phyloP scores from a whole-genome alignment of 37 sponge, comb jelly and placozoan species.

The Theonella swinhoei region DNA sequence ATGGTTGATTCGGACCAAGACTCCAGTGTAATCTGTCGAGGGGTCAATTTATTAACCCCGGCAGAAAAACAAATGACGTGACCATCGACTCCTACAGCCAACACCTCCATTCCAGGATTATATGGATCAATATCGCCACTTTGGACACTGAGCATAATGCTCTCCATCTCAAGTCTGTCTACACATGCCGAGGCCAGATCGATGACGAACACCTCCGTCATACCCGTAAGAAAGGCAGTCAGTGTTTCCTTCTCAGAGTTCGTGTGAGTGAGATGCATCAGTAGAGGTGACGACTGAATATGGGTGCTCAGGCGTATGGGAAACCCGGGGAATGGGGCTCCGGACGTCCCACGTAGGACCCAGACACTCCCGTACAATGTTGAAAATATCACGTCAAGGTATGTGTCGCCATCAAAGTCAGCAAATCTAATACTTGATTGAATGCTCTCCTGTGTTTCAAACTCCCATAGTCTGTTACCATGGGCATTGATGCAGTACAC shows the following conservation, averaged over 20 bases:
- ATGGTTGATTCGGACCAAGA: conserved; percentile 47
- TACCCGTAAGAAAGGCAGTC: conserved; percentile 4
- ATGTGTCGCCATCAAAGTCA: conserved; percentile 35
- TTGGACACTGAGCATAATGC: conserved; percentile 13
- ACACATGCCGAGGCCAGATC: conserved; percentile 35
- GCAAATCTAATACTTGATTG: conserved; percentile 39
- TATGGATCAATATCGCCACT: conserved; percentile 59
- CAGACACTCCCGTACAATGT: conserved; percentile 45
- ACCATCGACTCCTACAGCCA: conserved; percentile 38
- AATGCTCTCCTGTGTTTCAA: conserved; percentile 3
- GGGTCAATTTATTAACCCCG: background rate
- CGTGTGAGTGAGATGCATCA: conserved; percentile 16
- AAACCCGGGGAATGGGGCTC: background rate
- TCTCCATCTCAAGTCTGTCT: background rate
- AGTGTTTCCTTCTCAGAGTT: conserved; percentile 1
- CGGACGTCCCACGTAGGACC: conserved; percentile 44
- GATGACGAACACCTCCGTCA: conserved; percentile 12
- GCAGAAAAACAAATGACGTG: conserved; percentile 37
- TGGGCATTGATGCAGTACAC: conserved; percentile 45
- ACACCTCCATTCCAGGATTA: conserved; percentile 56
- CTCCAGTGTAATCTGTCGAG: conserved; percentile 9
- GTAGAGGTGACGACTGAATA: conserved; percentile 12
- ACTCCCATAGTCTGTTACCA: conserved; percentile 62
- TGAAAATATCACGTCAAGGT: conserved; percentile 46
- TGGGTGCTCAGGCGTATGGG: conserved; percentile 35